A percentile compares a stretch with the other conserved stretches of the same genome.
Evolutionary conservation across 2,797 vertebrate species (phyloP).

Genomic region (Enteromius mattozi): DNA sequence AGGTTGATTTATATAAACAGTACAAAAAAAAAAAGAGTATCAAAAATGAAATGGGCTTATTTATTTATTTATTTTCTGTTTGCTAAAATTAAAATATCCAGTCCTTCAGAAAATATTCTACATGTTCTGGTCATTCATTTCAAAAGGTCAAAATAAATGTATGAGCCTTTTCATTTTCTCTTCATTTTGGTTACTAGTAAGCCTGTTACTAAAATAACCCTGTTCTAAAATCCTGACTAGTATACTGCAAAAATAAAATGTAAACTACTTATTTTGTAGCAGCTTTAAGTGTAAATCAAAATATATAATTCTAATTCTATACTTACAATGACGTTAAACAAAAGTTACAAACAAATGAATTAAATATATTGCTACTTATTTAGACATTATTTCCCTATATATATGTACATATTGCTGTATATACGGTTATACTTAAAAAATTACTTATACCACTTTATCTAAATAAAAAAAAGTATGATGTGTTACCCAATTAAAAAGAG

Average conservation of each 20-base stretch:
- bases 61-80: no score
- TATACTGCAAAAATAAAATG: background rate
- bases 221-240: background rate
- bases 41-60: background rate
- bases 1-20: background rate
- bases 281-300: background rate
- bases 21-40: background rate
- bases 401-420: background rate
- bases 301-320: background rate
- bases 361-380: background rate
- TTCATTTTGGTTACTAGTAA: background rate
- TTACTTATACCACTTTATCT: slow-evolving; percentile 53
- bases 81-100: background rate
- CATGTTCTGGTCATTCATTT: background rate
- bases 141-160: background rate
- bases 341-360: background rate
- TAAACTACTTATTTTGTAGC: no score
- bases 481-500: background rate
- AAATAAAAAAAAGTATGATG: slow-evolving; percentile 60
- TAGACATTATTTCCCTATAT: background rate
- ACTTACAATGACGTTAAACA: background rate
- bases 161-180: background rate
- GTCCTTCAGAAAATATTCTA: background rate
- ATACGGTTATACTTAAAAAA: background rate
- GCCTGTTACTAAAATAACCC: background rate